Conservation (phyloP, 2,113 vertebrate species). For the Etheostoma spectabile region DNA sequence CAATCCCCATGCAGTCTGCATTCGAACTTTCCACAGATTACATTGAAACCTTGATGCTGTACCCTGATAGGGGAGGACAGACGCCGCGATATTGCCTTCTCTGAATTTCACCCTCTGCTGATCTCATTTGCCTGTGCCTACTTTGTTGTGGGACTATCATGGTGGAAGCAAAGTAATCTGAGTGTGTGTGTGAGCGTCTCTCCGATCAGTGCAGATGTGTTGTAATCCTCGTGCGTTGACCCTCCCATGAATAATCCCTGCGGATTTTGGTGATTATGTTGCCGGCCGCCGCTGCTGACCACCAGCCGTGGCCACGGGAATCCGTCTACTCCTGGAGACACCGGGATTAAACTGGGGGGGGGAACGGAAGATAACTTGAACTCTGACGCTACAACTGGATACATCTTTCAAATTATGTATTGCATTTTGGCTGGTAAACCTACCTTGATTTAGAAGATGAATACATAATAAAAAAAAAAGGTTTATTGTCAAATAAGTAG, state of each 20-base stretch:
- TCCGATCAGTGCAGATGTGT: slow-evolving; percentile 79
- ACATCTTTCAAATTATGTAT: background rate
- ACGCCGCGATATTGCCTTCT: slow-evolving; percentile 53
- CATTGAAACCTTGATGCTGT: background rate
- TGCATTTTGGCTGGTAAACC: background rate
- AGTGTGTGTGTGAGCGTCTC: slow-evolving; percentile 27
- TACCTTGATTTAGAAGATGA: too few species aligned
- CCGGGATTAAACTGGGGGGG: slow-evolving; percentile 3
- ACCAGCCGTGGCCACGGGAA: slow-evolving; percentile 22
- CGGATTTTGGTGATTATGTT: slow-evolving; percentile 64
- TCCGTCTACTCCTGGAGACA: background rate
- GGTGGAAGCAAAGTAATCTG: slow-evolving; percentile 60
- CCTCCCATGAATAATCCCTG: slow-evolving; percentile 72
- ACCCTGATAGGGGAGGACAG: background rate
- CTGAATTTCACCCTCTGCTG: slow-evolving; percentile 60
- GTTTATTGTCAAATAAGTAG: too few species aligned
- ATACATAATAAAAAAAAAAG: too few species aligned
- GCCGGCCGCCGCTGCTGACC: slow-evolving; percentile 40
- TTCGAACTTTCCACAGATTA: slow-evolving; percentile 62
- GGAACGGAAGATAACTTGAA: background rate
- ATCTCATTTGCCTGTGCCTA: slow-evolving; percentile 60
- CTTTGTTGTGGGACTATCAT: slow-evolving; percentile 68
- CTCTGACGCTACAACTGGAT: background rate
- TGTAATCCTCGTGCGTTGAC: slow-evolving; percentile 72
- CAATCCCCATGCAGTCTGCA: background rate